Evolutionary conservation across 2,888 invertebrate species (phyloP).

Genomic region (Lypha dubia): DNA sequence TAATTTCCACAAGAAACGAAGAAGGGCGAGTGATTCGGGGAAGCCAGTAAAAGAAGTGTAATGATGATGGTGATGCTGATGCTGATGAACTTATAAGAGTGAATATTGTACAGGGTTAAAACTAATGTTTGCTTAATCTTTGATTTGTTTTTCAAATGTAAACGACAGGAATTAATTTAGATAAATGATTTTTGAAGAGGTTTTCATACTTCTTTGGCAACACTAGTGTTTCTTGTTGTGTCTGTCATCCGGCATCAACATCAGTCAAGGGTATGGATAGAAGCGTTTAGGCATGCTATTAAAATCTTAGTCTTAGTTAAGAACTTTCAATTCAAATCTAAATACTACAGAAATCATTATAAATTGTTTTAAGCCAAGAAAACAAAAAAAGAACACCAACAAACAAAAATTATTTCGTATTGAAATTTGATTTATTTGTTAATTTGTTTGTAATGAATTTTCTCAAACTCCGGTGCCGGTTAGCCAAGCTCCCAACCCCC

Average conservation of each 20-base stretch:
- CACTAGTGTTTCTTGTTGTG: constrained; percentile 41
- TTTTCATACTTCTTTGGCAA: constrained; percentile 69
- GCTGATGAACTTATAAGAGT: constrained; percentile 43
- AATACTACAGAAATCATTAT: constrained; percentile 67
- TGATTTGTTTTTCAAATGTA: constrained; percentile 84
- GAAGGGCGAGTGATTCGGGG: neutral
- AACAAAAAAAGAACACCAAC: no score
- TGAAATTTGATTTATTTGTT: constrained; percentile 84
- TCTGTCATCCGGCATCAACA: constrained; percentile 31
- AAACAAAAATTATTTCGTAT: constrained; percentile 80
- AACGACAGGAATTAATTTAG: constrained; percentile 84
- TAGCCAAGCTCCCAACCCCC: neutral
- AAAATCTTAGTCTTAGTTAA: constrained; percentile 56
- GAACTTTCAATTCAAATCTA: constrained; percentile 33
- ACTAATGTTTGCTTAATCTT: constrained; percentile 84
- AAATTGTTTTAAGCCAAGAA: constrained; percentile 81
- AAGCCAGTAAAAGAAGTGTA: neutral
- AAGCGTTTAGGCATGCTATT: constrained; percentile 62
- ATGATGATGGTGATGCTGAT: constrained; percentile 25
- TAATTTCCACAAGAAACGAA: constrained; percentile 46
- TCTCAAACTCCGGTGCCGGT: constrained; percentile 39
- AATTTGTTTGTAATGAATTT: constrained; percentile 83
- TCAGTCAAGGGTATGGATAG: neutral
- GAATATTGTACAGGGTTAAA: constrained; percentile 68
- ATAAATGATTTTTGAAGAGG: constrained; percentile 83